Base-by-base conservation (phyloP, 2,797 vertebrate genomes). In the Pitangus sulphuratus region DNA sequence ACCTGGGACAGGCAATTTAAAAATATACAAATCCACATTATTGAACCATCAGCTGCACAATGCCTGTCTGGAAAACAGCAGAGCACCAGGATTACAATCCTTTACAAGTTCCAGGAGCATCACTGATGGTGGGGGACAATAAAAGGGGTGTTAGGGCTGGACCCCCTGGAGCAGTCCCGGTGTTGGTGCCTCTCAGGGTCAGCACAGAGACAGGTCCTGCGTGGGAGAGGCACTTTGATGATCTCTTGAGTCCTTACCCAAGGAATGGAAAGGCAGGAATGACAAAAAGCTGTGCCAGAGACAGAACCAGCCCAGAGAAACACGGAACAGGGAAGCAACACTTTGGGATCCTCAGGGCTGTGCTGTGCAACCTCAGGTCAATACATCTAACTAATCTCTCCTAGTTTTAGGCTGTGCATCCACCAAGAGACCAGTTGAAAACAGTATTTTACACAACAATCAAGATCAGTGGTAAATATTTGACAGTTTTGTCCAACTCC, bases 321-420 rank as follows among this genome's bases (percentile, higher is more conserved):
- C 6, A 40, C 0, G 0, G 53, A 21, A 47, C 44, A 57, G 26
- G 33, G 31, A 62, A 51, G 25, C 11, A 8, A 4, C 1, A 3
- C 57, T 30, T 11, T 16, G 48, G 39, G 54, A 58, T 31, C 42
- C 26, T 7, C 11, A 4, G 54, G 2, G 33, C 11, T 60, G 8
- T 2, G 77, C 69, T 60, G 48, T 11, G 42, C 45, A 45, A 0
- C 42, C 48, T 65, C 6, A 3, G 48, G 10, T 35, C 11, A 25
- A 31, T 9, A 42, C 33, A 33, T 6, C 30, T 4, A 3, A 19
- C 72, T 31, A 12, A 65, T 3, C 45, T 8, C 26, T 42, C n/a
- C 42, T 4, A 2, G 10, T 12, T 0, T 3, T 2, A 66, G 17
- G 35, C 15, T 39, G 37, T 5, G 33, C 37, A 35, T 5, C n/a